Conservation (phyloP, 1,140 invertebrate species). For the Procambarus clarkii region DNA sequence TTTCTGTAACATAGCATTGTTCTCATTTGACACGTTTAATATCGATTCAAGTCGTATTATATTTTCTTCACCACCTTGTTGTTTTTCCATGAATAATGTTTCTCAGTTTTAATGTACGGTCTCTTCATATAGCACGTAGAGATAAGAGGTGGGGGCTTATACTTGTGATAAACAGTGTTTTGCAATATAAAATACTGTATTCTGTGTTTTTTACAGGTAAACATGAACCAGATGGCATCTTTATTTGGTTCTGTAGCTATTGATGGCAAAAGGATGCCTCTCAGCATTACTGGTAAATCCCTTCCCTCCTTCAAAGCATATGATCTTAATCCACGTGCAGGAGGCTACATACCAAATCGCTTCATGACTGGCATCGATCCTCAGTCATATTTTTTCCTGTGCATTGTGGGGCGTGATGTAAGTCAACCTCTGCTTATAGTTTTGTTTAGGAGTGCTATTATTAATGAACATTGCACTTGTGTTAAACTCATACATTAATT, state of each 20-base stretch:
- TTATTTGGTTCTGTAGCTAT: constrained; percentile 76
- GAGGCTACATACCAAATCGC: constrained; percentile 95
- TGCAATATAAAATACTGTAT: neutral
- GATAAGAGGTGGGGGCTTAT: too few species aligned
- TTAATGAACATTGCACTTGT: too few species aligned
- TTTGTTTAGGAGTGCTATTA: too few species aligned
- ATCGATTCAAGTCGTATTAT: too few species aligned
- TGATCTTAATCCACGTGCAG: constrained; percentile 92
- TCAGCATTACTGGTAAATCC: constrained; percentile 94
- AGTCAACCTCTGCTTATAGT: neutral
- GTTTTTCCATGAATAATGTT: too few species aligned
- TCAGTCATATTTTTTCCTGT: constrained; percentile 99
- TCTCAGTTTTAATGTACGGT: too few species aligned
- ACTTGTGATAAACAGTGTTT: too few species aligned
- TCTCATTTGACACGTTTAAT: too few species aligned
- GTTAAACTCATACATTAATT: too few species aligned
- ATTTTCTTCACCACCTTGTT: too few species aligned
- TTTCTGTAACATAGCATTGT: too few species aligned
- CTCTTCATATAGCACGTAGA: too few species aligned
- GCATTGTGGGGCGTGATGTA: constrained; percentile 95
- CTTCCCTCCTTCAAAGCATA: constrained; percentile 95
- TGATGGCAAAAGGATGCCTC: constrained; percentile 96
- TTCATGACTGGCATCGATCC: constrained; percentile 98
- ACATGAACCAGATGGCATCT: constrained; percentile 88
- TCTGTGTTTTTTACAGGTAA: constrained; percentile 50